Evolutionary conservation across 2,113 vertebrate species (phyloP), one percentile per base, ranked within the genome.

Genomic region (Xiphophorus couchianus): DNA sequence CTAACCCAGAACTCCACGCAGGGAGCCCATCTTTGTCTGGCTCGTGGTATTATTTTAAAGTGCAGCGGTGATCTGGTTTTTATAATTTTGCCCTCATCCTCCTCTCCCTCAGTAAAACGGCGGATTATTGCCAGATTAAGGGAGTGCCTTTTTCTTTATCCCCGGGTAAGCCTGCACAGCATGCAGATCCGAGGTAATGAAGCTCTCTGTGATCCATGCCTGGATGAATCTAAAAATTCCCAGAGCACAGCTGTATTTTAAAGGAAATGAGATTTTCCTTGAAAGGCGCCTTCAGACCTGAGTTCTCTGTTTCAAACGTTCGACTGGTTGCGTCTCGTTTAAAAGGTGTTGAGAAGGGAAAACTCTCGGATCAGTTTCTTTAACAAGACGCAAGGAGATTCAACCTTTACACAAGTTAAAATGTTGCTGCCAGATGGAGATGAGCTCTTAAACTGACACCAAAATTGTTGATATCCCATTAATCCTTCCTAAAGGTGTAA

Each of bases 81-180:
- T 76, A 91, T 91, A 86, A 92, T 90, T 93, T 89, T 66, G 76
- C 81, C 68, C 82, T 85, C 80, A 84, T 91, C 86, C 90, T 86
- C 79, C 79, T 88, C 69, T 84, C 84, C 88, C 75, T 78, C 82
- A 80, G 86, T 92, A 91, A 93, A 93, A 94, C 81, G 89, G 90
- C 87, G 94, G 92, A 94, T 95, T 94, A 95, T 92, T 91, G 84
- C 89, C 91, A 95, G 95, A 94, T 95, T 92, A 94, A 90, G 93
- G 88, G 89, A 91, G 88, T 90, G 91, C 92, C 93, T 93, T 93
- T 93, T 88, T 90, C 90, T 93, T 93, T 89, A 93, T 94, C 91
- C 91, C 83, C 61, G 82, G 77, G 79, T 92, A 94, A 93, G 86
- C 91, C 88, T 85, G 89, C 90, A 76, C 90, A 84, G 87, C 90